Percentiles rank a stretch among this genome's conserved stretches.
phyloP scores from a whole-genome alignment of 2,113 vertebrate genomes.

The Pampusana beccarii region DNA sequence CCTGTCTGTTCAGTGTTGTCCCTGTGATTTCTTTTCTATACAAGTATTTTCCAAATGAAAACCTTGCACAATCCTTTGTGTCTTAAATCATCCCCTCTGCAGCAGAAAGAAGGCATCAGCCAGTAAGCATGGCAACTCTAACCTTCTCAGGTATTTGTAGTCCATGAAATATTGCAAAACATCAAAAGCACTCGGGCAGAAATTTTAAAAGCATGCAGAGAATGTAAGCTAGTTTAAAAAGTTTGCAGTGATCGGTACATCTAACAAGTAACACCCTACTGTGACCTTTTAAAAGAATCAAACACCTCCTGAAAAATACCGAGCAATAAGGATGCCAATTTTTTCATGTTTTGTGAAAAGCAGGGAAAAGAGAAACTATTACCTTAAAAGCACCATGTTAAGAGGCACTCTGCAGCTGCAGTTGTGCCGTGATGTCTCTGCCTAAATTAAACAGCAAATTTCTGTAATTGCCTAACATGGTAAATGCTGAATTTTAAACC shows the following conservation, averaged over 20 bases:
- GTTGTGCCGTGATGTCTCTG: not conserved
- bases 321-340: not conserved
- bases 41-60: not conserved
- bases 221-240: not conserved
- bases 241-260: not conserved
- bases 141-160: not conserved
- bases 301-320: not conserved
- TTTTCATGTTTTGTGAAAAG: not conserved
- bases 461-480: not conserved
- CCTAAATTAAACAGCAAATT: conserved; percentile 23
- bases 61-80: not conserved
- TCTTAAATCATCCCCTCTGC: not conserved
- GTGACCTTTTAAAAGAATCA: not conserved
- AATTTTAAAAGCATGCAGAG: not conserved
- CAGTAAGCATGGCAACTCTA: not conserved
- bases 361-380: not conserved
- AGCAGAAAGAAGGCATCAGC: not conserved
- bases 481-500: not conserved
- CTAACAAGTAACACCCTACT: not conserved
- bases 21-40: not conserved
- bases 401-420: not conserved
- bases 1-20: not conserved
- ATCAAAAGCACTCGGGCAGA: conserved; percentile 8
- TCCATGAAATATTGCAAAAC: not conserved
- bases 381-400: not conserved